A percentile compares a stretch with the other conserved stretches of the same genome.
phyloP scores from a whole-genome alignment of 2,888 invertebrate species.

The Chrysolina americana region DNA sequence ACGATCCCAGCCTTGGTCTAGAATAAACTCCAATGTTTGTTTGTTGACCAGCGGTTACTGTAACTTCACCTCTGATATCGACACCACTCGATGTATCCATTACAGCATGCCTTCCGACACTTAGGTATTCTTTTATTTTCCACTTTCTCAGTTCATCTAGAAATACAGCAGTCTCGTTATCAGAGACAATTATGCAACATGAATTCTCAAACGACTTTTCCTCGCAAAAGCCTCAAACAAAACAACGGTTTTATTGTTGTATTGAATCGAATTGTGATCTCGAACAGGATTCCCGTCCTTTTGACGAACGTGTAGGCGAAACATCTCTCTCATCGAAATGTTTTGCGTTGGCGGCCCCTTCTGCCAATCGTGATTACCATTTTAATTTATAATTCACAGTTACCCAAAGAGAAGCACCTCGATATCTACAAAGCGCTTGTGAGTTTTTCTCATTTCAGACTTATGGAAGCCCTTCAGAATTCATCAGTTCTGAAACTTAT shows the following conservation, averaged over 20 bases:
- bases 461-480: too few species aligned
- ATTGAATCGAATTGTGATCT: background rate
- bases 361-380: conserved; percentile 7
- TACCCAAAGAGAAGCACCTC: background rate
- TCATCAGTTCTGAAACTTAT: too few species aligned
- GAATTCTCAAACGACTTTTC: background rate
- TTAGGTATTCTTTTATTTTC: too few species aligned
- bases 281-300: background rate
- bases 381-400: conserved; percentile 12
- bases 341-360: conserved; percentile 15
- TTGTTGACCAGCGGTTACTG: too few species aligned
- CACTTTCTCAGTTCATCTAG: too few species aligned
- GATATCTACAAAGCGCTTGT: background rate
- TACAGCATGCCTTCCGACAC: too few species aligned
- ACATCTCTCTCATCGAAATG: background rate
- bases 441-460: background rate
- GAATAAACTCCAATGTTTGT: too few species aligned
- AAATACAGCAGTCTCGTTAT: too few species aligned
- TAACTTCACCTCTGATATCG: too few species aligned
- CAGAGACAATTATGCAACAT: too few species aligned
- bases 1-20: too few species aligned
- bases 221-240: conserved; percentile 15
- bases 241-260: conserved; percentile 12
- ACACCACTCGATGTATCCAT: too few species aligned
- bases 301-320: conserved; percentile 3